Evolutionary conservation across 37 sponge, comb jelly and placozoan species (phyloP), one percentile per base, ranked within the genome.

Genomic region (Ephydatia muelleri): DNA sequence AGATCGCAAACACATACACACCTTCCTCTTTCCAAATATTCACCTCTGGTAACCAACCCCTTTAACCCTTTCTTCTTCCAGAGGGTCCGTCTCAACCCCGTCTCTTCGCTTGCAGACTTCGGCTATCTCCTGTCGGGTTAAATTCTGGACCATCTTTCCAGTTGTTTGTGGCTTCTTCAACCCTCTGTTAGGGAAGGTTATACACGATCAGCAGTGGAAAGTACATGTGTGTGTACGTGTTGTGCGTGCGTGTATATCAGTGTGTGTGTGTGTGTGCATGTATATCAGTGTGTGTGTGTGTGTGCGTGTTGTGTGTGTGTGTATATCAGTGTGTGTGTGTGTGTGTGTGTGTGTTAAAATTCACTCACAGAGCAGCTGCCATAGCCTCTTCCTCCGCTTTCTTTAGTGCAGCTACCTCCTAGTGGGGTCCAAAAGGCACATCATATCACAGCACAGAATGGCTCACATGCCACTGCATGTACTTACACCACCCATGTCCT

Each of bases 351-450:
- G 8, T 21, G 22, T 26, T 0, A n/a, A n/a, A n/a, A n/a, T 22
- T 70, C 22, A 78, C 88, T 85, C 40, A 94, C 92, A 91, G 77
- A 30, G 95, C 95, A 83, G 86, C 81, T 34, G 92, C 92, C 92
- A 91, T 94, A 30, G 95, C 92, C 81, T 92, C 90, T n/a, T 95
- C 92, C 71, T 90, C 91, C 9, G 93, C 86, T 27, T 74, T 84
- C 87, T 93, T 91, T 65, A 97, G 78, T 72, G 97, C 85, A 72
- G 91, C 86, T 57, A 91, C 12, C 82, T 97, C 92, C 96, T 97
- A 37, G 36, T 65, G 65, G 65, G 65, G 34, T 77, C 80, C 33
- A 81, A 89, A 30, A 67, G 70, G 6, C 65, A 67, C 36, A 87
- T 75, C 40, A 76, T 77, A 82, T 70, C 38, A 72, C 77, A 67